These are phyloP conservation scores for Catharus ustulatus DNA, from an alignment of 2,797 vertebrate species.

Conservation along the genomic window DNA sequence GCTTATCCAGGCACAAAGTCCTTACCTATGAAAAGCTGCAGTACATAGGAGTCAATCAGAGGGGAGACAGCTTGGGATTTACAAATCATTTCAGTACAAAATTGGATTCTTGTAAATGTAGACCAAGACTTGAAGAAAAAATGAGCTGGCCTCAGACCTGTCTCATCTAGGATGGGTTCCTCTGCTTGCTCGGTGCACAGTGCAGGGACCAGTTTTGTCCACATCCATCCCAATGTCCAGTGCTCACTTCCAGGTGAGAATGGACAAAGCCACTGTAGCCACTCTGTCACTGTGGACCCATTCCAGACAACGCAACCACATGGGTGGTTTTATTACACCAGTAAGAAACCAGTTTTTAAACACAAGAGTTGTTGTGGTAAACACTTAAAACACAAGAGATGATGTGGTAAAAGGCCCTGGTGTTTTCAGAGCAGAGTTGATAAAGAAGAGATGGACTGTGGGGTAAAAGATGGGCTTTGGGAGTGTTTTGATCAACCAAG, in stretches of 20 bases:
- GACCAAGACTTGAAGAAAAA: not conserved
- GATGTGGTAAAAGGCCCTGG: not conserved
- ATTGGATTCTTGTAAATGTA: not conserved
- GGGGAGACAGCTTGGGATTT: not conserved
- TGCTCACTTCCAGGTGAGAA: not conserved
- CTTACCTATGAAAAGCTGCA: not conserved
- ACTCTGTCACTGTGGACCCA: not conserved
- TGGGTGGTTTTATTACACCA: not conserved
- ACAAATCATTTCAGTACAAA: not conserved
- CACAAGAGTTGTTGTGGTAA: not conserved
- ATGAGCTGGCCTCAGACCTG: not conserved
- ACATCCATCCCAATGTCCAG: not conserved
- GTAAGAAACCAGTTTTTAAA: not conserved
- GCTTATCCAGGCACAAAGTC: not conserved
- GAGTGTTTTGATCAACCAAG: not conserved
- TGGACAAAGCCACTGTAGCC: not conserved
- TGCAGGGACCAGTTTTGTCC: not conserved
- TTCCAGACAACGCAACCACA: rapidly evolving
- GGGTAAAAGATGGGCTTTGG: not conserved
- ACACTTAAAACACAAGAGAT: not conserved
- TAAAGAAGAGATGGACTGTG: not conserved
- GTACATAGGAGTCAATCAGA: not conserved
- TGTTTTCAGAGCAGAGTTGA: not conserved
- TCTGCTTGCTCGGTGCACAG: not conserved
- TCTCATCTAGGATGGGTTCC: not conserved